A percentile compares a stretch with the other conserved stretches of the same genome.
These are phyloP conservation scores for Panagrolaimus sp. DNA, from an alignment of 1,140 invertebrate genomes.

Conservation along the genomic window DNA sequence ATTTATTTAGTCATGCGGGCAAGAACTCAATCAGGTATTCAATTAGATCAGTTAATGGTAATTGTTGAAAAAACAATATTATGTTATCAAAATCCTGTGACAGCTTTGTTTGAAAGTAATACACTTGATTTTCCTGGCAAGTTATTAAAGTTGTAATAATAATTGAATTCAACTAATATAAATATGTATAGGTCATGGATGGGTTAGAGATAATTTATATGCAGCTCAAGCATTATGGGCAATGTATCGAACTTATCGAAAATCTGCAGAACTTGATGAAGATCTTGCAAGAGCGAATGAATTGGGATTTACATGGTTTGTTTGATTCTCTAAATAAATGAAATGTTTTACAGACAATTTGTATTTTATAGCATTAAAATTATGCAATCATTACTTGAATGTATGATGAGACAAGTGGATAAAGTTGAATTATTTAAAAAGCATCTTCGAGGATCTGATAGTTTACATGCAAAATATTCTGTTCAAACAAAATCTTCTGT, in stretches of 20 bases:
- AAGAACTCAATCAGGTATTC: slow-evolving; percentile 49
- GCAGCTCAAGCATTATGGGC: slow-evolving; percentile 95
- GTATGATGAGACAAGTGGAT: slow-evolving; percentile 96
- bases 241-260: slow-evolving; percentile 93
- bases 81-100: slow-evolving; percentile 52
- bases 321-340: background rate
- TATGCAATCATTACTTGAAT: slow-evolving; percentile 78
- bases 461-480: slow-evolving; percentile 93
- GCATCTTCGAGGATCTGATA: slow-evolving; percentile 78
- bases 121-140: slow-evolving; percentile 52
- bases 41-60: slow-evolving; percentile 54
- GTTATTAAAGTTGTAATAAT: slow-evolving; percentile 15
- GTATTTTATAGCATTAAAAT: slow-evolving; percentile 67
- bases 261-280: slow-evolving; percentile 95
- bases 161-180: slow-evolving; percentile 16
- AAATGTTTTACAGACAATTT: slow-evolving; percentile 12
- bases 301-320: slow-evolving; percentile 69
- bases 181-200: slow-evolving; percentile 69
- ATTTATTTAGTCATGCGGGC: slow-evolving; percentile 38
- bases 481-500: slow-evolving; percentile 79
- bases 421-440: slow-evolving; percentile 95
- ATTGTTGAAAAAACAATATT: slow-evolving; percentile 53
- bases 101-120: slow-evolving; percentile 57
- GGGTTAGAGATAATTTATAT: slow-evolving; percentile 97
- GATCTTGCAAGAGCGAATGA: slow-evolving; percentile 95